phyloP scores from a whole-genome alignment of 2,797 vertebrate species.

The Falco novaeseelandiae region DNA sequence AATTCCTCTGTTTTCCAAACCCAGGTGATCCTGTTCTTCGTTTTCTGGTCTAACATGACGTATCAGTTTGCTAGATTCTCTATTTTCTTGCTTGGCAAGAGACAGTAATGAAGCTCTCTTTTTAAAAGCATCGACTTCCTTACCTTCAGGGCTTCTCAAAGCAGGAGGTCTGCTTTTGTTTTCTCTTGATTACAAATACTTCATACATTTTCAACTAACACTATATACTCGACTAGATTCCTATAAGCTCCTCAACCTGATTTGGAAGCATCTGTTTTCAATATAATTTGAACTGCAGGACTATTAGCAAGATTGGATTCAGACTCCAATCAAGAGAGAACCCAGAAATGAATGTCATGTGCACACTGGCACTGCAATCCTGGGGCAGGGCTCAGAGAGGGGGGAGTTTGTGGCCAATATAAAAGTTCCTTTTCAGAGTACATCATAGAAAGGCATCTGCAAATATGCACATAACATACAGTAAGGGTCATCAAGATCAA shows the following conservation, averaged over 20 bases:
- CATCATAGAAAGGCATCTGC: conserved; percentile 14
- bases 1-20: not conserved
- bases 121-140: not conserved
- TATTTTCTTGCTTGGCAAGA: not conserved
- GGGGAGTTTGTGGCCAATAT: not conserved
- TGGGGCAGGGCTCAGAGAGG: not conserved
- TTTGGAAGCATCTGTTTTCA: conserved; percentile 75
- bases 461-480: not conserved
- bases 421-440: conserved; percentile 24
- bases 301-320: conserved; percentile 71
- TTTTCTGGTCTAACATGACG: not conserved
- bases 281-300: conserved; percentile 68
- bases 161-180: conserved; percentile 65
- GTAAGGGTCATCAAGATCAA: conserved; percentile 54
- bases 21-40: not conserved
- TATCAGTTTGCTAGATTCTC: not conserved
- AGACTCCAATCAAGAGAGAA: conserved; percentile 69
- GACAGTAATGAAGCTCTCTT: conserved; percentile 2
- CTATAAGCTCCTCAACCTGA: conserved; percentile 51
- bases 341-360: conserved; percentile 69
- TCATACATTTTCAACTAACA: conserved; percentile 33
- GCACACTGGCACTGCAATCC: conserved; percentile 47
- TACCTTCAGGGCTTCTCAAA: conserved; percentile 55
- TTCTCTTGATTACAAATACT: conserved; percentile 62
- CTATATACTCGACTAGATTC: conserved; percentile 26